A percentile compares a stretch with the other conserved stretches of the same genome.
Evolutionary conservation across 2,113 vertebrate genomes (phyloP).

Genomic region (Cariama cristata): DNA sequence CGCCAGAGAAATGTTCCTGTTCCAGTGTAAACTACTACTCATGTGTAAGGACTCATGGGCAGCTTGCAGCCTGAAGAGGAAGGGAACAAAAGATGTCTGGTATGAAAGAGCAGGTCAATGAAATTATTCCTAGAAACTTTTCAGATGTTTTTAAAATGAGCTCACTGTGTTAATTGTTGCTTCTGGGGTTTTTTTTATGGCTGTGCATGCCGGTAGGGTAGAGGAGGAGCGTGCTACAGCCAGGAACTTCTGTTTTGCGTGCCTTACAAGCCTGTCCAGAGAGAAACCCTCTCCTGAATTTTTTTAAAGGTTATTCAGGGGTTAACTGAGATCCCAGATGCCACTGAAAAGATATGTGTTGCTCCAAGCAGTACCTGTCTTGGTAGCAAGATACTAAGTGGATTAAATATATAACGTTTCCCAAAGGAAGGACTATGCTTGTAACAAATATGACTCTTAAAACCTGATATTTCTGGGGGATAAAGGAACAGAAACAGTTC

Average conservation of each 20-base stretch:
- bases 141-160: conserved; percentile 44
- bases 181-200: no score
- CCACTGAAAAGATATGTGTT: not conserved
- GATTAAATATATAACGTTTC: not conserved
- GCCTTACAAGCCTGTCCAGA: not conserved
- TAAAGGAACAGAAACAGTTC: not conserved
- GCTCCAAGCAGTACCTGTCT: not conserved
- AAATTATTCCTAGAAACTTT: conserved; percentile 35
- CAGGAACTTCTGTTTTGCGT: not conserved
- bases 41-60: not conserved
- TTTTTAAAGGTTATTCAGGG: not conserved
- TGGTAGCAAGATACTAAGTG: not conserved
- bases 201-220: not conserved
- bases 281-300: not conserved
- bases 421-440: not conserved
- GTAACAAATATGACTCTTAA: not conserved
- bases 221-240: not conserved
- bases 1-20: not conserved
- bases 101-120: conserved; percentile 47
- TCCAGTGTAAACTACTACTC: not conserved
- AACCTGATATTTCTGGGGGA: not conserved
- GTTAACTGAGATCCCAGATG: not conserved
- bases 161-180: conserved; percentile 9
- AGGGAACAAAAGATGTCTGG: conserved; percentile 21
- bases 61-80: not conserved